phyloP scores from a whole-genome alignment of 2,888 invertebrate species.

The Pterostichus madidus region DNA sequence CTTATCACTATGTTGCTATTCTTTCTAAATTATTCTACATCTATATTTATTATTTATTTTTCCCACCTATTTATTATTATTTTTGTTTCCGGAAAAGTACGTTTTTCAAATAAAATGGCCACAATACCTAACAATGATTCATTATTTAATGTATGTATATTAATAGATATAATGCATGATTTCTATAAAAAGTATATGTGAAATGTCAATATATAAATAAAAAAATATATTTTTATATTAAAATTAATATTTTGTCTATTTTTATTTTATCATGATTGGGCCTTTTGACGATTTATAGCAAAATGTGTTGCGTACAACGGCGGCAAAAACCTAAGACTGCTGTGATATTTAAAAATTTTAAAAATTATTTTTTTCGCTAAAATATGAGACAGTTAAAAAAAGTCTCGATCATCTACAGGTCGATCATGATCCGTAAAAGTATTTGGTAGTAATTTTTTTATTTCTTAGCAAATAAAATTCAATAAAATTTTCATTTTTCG shows the following conservation, averaged over 20 bases:
- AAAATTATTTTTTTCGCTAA: no score
- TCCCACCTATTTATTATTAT: slow-evolving; percentile 29
- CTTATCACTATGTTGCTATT: not conserved
- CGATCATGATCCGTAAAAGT: no score
- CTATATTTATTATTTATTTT: slow-evolving; percentile 44
- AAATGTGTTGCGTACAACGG: no score
- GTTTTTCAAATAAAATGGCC: slow-evolving; percentile 15
- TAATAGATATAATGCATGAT: slow-evolving; percentile 42
- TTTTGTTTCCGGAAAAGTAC: slow-evolving; percentile 2
- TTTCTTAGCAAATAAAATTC: no score
- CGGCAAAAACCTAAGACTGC: no score
- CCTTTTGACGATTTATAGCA: no score
- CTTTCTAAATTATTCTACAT: not conserved
- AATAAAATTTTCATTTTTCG: no score
- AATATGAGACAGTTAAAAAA: no score
- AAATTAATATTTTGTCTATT: not conserved
- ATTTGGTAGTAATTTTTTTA: no score
- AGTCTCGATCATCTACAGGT: no score
- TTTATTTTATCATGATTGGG: no score
- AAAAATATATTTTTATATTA: slow-evolving; percentile 39
- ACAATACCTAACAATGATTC: slow-evolving; percentile 10
- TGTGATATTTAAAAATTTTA: no score
- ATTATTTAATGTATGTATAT: slow-evolving; percentile 44
- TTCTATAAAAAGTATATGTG: slow-evolving; percentile 12
- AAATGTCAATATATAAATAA: slow-evolving; percentile 13